A percentile compares a stretch with the other conserved stretches of the same genome.
These are phyloP conservation scores for Phoebastria nigripes DNA, from an alignment of 2,797 vertebrate species.

Conservation along the genomic window DNA sequence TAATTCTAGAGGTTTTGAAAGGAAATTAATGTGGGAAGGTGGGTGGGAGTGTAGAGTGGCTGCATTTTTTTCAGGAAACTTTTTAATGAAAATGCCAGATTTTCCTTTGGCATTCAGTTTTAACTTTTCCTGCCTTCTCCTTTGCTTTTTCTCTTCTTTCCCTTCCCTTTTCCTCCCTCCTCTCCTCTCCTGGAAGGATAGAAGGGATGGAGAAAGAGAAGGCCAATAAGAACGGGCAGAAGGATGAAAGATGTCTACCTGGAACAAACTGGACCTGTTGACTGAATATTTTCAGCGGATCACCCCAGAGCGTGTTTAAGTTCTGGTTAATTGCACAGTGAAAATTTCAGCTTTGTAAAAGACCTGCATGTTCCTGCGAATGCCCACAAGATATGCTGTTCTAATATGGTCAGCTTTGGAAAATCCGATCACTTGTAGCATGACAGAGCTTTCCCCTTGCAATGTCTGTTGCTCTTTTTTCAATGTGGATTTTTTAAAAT, in stretches of 20 bases:
- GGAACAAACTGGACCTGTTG: neutral
- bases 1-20: neutral
- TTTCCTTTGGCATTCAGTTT: neutral
- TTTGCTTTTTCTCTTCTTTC: neutral
- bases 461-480: neutral
- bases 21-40: neutral
- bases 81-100: neutral
- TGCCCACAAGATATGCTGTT: accelerated
- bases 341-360: neutral
- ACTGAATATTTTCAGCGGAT: neutral
- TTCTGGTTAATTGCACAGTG: neutral
- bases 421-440: neutral
- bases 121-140: neutral
- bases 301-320: neutral
- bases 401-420: neutral
- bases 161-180: accelerated
- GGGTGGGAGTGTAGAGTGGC: neutral
- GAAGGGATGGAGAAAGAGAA: neutral
- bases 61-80: neutral
- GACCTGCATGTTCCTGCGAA: neutral
- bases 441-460: neutral
- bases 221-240: neutral
- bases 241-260: neutral
- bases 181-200: accelerated
- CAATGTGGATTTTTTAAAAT: neutral